Percentiles rank a stretch among this genome's conserved stretches.
These are phyloP conservation scores for Felis chaus DNA, from an alignment of 2,113 vertebrate genomes.

Conservation along the genomic window DNA sequence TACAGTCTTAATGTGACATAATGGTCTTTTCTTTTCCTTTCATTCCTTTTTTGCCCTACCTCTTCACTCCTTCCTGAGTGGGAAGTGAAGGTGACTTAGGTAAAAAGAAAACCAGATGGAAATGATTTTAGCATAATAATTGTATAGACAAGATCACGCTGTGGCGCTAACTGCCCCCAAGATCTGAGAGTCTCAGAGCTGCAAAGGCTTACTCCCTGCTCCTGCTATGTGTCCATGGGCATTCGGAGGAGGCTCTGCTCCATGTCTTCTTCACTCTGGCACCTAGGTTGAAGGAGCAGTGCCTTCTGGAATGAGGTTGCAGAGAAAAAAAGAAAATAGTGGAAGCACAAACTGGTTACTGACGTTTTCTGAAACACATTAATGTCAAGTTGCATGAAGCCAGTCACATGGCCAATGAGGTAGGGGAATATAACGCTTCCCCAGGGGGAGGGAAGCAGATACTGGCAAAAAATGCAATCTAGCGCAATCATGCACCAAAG, in stretches of 20 bases:
- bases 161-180: neutral
- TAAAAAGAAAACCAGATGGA: neutral
- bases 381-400: neutral
- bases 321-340: neutral
- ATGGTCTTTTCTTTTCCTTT: neutral
- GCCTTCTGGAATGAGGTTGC: neutral
- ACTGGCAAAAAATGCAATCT: neutral
- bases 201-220: neutral
- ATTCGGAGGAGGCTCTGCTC: neutral
- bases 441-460: neutral
- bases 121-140: neutral
- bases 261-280: neutral
- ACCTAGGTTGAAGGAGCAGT: neutral
- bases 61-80: neutral
- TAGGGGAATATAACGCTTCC: neutral
- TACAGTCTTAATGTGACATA: neutral
- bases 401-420: neutral
- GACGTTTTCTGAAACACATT: neutral
- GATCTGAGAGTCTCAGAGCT: neutral
- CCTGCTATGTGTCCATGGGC: rapidly evolving
- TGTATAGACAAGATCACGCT: neutral
- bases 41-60: neutral
- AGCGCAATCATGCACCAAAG: neutral
- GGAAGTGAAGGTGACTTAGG: neutral
- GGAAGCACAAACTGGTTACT: neutral